These are phyloP conservation scores for Drosophila kikkawai DNA, from an alignment of 1,140 invertebrate genomes.

Conservation along the genomic window DNA sequence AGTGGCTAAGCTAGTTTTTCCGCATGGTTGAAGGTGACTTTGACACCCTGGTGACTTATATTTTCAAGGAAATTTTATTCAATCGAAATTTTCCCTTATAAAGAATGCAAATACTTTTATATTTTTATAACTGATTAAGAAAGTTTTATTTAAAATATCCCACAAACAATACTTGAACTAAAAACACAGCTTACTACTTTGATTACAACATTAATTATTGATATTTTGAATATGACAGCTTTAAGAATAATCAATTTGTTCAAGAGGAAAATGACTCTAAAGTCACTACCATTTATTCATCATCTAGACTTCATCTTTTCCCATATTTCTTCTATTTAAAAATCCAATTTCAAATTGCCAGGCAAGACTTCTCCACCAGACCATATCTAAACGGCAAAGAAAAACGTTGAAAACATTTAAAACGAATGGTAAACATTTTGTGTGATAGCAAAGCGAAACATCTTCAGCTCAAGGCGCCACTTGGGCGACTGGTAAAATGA, in stretches of 20 bases:
- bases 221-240: neutral
- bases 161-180: neutral
- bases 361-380: neutral
- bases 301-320: neutral
- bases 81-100: neutral
- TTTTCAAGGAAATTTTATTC: neutral
- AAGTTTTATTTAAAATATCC: neutral
- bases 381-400: slow-evolving; percentile 4
- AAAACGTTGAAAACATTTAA: slow-evolving; percentile 10
- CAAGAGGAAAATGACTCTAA: neutral
- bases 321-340: neutral
- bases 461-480: slow-evolving; percentile 25
- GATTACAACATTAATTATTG: too few relatives aligned
- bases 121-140: neutral
- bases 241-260: neutral
- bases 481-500: slow-evolving; percentile 31
- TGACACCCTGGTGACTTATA: neutral
- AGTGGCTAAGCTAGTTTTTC: neutral
- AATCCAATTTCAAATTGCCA: neutral
- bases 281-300: neutral
- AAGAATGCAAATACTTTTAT: neutral
- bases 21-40: neutral
- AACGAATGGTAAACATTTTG: slow-evolving; percentile 16
- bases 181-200: neutral
- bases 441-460: slow-evolving; percentile 22